Evolutionary conservation across 2,888 invertebrate species (phyloP), one percentile per base, ranked within the genome.

Genomic region (Protophormia terraenovae): DNA sequence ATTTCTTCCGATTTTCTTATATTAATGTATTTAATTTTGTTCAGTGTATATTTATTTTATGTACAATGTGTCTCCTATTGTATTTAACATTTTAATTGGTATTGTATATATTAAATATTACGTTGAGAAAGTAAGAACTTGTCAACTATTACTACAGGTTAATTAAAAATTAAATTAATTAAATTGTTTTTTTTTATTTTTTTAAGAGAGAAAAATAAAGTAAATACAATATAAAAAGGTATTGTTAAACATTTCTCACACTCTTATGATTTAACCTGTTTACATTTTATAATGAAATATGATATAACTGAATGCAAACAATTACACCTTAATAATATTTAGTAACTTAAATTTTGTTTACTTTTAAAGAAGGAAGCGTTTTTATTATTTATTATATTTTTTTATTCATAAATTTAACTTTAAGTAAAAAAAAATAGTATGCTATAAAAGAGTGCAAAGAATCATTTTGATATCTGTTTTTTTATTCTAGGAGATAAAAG

Each of bases 51-150:
- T 10, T 8, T 47, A 19, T 47, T 47, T 7, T 47, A 4, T 19
- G 8, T 47, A 1, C 4, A 45, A n/a, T 66, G 64, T 38, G 67
- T 72, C 47, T 66, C 38, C 58, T 38, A 38, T 32, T 79, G 72
- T 67, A 71, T 69, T 84, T 69, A 84, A 84, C 47, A 66, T 75
- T 82, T 85, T 78, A 82, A 85, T 85, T 82, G 67, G n/a, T 19
- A 19, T 66, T 47, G 22, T 64, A 16, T 32, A 8, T 47, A 66
- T 50, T 19, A 45, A 38, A 47, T 62, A 55, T 53, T 72, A 53
- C 50, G 41, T 38, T 58, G 45, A 38, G 24, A 81, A 75, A 66
- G 41, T 53, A 66, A 71, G 66, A 75, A 76, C 66, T 67, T 77
- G 72, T 55, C 29, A 69, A 41, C 69, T 60, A 45, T 50, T 38